Base-by-base conservation (phyloP, 2,888 invertebrate genomes). In the Pteria penguin region DNA sequence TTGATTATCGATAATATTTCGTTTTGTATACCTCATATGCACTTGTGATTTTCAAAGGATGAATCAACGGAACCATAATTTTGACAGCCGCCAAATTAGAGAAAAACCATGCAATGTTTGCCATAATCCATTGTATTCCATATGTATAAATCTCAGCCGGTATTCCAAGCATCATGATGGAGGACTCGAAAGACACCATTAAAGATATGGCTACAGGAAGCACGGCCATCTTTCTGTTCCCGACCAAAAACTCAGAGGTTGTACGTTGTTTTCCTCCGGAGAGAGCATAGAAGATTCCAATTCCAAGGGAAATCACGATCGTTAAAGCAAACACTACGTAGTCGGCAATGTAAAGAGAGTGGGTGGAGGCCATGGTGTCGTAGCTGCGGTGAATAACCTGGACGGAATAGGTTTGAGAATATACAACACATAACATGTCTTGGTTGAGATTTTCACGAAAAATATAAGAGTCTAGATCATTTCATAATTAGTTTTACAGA, bases 91-190 rank as follows among this genome's bases (percentile, higher is more conserved):
- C 31, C 8, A 85, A 24, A 11, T 84, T 69, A 0, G 84, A 57
- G 24, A 80, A 26, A 26, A 81, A 58, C 45, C 65, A 82, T 5
- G 84, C 85, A 14, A 82, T 14, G 3, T 58, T 72, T 4, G 70
- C 65, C 57, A 81, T 52, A 55, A 78, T 68, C 31, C 45, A 73
- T 61, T 83, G 80, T 5, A 83, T 74, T 0, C 86, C 86, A 57
- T 82, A 84, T 22, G 82, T 78, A 55, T 86, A 86, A 14, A 75
- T 61, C 61, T 86, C 86, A 0, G 86, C 86, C 0, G 85, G 85
- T 18, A 79, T 58, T 1, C 86, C 86, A 32, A 86, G 65, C 84
- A 86, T 84, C 85, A 86, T 84, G 32, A 86, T 84, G 69, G 85
- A 84, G 22, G 86, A 86, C 75, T 85, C 85, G 68, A 85, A 86